These are phyloP conservation scores for Condylura cristata DNA, from an alignment of 2,113 vertebrate species.

Conservation along the genomic window DNA sequence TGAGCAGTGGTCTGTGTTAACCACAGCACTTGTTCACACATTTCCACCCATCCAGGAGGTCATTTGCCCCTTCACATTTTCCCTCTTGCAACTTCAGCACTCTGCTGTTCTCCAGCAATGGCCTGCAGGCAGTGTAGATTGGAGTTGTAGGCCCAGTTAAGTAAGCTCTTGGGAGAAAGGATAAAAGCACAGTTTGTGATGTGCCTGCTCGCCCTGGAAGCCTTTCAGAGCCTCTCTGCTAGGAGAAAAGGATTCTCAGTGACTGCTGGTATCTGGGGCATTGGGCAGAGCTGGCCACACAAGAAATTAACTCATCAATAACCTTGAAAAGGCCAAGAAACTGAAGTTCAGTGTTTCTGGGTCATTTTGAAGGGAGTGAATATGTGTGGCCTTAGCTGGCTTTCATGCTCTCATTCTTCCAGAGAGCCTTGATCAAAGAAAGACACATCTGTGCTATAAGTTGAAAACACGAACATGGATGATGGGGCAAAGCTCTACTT, in stretches of 20 bases:
- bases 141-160: not conserved
- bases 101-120: constrained; percentile 45
- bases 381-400: not conserved
- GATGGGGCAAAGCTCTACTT: not conserved
- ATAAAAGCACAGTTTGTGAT: not conserved
- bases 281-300: not conserved
- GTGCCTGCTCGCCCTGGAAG: not conserved
- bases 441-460: not conserved
- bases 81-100: not conserved
- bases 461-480: not conserved
- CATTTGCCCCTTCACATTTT: constrained; percentile 40
- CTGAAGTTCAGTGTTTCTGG: not conserved
- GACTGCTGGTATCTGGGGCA: not conserved
- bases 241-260: not conserved
- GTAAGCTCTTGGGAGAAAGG: not conserved
- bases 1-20: constrained; percentile 58
- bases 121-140: not conserved
- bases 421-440: not conserved
- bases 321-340: constrained; percentile 17
- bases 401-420: not conserved
- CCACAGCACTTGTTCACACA: constrained; percentile 74
- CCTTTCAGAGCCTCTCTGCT: not conserved
- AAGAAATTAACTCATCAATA: not conserved
- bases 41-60: constrained; percentile 72
- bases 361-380: not conserved